Conservation (phyloP, 2,797 vertebrate species). For the Diplodus puntazzo region DNA sequence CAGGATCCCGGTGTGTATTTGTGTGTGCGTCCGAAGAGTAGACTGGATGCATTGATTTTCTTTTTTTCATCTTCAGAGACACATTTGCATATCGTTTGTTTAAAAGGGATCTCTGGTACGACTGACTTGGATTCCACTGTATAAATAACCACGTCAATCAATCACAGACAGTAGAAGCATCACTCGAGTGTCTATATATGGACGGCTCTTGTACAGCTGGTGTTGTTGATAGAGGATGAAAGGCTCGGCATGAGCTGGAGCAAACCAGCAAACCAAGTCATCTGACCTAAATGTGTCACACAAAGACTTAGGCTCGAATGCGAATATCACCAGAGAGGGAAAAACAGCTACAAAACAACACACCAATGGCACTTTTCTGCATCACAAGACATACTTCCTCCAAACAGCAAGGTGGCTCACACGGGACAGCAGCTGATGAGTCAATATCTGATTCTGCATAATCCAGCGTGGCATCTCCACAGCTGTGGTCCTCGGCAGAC, state of each 20-base stretch:
- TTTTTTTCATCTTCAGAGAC: background rate
- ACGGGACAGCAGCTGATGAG: background rate
- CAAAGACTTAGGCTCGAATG: conserved; percentile 19
- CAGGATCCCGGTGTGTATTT: conserved; percentile 54
- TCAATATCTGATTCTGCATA: conserved; percentile 30
- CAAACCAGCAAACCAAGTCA: conserved; percentile 26
- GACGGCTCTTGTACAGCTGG: conserved; percentile 7
- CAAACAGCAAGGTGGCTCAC: conserved; percentile 17
- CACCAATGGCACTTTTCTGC: background rate
- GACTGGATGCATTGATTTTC: background rate
- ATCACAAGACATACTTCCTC: background rate
- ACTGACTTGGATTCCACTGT: background rate
- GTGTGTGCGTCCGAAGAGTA: background rate
- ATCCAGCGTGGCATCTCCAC: conserved; percentile 22
- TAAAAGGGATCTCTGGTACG: background rate
- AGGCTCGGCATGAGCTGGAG: conserved; percentile 7
- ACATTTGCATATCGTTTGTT: background rate
- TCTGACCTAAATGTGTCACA: conserved; percentile 73
- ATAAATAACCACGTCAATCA: too few relatives aligned
- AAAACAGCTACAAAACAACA: background rate
- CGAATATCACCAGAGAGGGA: conserved; percentile 20
- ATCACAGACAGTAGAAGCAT: background rate
- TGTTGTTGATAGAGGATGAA: conserved; percentile 36
- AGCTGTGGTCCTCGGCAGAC: conserved; percentile 34
- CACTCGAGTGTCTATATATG: conserved; percentile 27